Percentiles rank a stretch among this genome's conserved stretches.
Evolutionary conservation across 2,888 invertebrate genomes (phyloP).

Genomic region (Papilio protenor): DNA sequence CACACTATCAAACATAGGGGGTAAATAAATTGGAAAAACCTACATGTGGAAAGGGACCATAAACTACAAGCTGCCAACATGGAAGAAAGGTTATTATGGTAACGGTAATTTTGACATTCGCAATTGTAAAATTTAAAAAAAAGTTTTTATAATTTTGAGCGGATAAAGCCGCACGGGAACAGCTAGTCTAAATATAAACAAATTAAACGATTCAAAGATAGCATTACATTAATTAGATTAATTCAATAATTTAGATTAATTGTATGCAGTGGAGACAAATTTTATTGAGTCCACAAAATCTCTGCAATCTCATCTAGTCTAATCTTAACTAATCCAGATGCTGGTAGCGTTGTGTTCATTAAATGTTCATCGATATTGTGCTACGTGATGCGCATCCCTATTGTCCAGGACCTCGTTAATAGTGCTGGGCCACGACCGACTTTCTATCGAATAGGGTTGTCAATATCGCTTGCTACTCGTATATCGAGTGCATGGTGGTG

Average conservation of each 20-base stretch:
- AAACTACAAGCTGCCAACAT: too few relatives aligned
- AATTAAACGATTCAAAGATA: background rate
- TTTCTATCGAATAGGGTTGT: conserved; percentile 36
- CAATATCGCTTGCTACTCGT: background rate
- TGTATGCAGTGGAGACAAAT: background rate
- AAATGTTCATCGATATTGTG: conserved; percentile 33
- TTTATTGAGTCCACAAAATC: conserved; percentile 17
- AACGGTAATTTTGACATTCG: too few relatives aligned
- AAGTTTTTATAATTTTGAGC: too few relatives aligned
- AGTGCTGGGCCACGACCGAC: conserved; percentile 31
- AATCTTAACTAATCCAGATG: conserved; percentile 20
- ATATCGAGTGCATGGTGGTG: background rate
- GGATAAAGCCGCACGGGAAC: too few relatives aligned
- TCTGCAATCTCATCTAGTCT: conserved; percentile 12
- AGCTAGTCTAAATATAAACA: background rate
- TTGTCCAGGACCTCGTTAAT: conserved; percentile 20
- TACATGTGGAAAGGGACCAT: too few relatives aligned
- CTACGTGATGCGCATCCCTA: conserved; percentile 31
- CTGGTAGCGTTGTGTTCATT: conserved; percentile 33
- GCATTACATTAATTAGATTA: background rate
- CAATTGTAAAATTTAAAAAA: too few relatives aligned
- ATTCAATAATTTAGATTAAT: conserved; percentile 2
- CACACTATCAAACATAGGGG: too few relatives aligned
- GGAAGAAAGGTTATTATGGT: too few relatives aligned
- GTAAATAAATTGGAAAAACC: too few relatives aligned